These are phyloP conservation scores for Sialis lutaria DNA, from an alignment of 2,888 invertebrate species.

Conservation along the genomic window DNA sequence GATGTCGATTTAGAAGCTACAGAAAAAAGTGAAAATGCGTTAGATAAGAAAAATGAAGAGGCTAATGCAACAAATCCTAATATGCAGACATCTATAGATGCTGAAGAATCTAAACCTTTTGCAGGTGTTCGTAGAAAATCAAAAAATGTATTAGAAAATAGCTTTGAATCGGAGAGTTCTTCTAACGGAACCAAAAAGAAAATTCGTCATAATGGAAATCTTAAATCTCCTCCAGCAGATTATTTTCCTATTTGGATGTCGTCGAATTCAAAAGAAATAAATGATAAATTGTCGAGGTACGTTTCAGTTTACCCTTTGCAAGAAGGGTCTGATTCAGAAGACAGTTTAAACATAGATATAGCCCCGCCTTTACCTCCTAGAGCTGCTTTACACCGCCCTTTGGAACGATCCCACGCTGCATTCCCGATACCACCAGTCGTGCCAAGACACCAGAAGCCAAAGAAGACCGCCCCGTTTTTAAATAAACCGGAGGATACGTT, in stretches of 20 bases:
- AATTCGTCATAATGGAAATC: slow-evolving; percentile 32
- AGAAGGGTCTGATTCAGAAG: slow-evolving; percentile 22
- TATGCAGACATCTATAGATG: slow-evolving; percentile 12
- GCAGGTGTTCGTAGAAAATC: slow-evolving; percentile 24
- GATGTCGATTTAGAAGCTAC: slow-evolving; percentile 15
- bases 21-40: neutral
- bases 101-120: slow-evolving; percentile 2
- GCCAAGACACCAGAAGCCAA: slow-evolving; percentile 48
- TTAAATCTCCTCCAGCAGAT: slow-evolving; percentile 39
- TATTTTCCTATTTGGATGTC: slow-evolving; percentile 55
- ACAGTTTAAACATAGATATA: slow-evolving; percentile 24
- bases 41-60: neutral
- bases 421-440: slow-evolving; percentile 42
- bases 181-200: slow-evolving; percentile 47
- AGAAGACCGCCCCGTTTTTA: slow-evolving; percentile 25
- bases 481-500: slow-evolving; percentile 54
- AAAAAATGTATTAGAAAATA: slow-evolving; percentile 30
- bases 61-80: slow-evolving; percentile 1
- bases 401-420: slow-evolving; percentile 45
- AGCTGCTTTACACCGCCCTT: slow-evolving; percentile 46
- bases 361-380: slow-evolving; percentile 58
- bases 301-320: slow-evolving; percentile 35
- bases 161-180: slow-evolving; percentile 29
- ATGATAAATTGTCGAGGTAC: slow-evolving; percentile 14
- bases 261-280: slow-evolving; percentile 30